A percentile compares a stretch with the other conserved stretches of the same genome.
Conservation (phyloP, 2,888 invertebrate genomes). For the Drosophila infuscata region DNA sequence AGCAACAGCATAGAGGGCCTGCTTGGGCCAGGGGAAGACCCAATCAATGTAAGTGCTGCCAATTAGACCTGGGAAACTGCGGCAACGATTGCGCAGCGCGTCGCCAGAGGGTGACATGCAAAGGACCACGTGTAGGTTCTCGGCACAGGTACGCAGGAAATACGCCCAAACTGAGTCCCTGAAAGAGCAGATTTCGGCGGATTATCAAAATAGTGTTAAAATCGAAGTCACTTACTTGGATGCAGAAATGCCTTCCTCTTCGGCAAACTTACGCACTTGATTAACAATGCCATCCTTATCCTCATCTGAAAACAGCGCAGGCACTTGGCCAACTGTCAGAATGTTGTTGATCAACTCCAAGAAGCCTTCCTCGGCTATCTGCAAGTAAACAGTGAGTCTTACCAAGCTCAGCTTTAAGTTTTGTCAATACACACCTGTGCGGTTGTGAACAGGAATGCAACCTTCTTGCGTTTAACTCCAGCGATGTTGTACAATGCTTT, state of each 20-base stretch:
- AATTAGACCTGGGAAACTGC: constrained; percentile 96
- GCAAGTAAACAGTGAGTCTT: neutral
- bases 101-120: constrained; percentile 96
- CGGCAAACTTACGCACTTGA: constrained; percentile 89
- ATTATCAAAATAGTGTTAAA: neutral
- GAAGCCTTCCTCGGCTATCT: constrained; percentile 92
- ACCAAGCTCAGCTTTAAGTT: neutral
- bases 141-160: constrained; percentile 91
- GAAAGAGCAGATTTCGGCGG: neutral
- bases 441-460: constrained; percentile 93
- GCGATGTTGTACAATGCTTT: constrained; percentile 91
- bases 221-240: constrained; percentile 87
- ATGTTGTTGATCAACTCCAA: constrained; percentile 96
- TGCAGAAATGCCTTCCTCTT: constrained; percentile 89
- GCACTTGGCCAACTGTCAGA: constrained; percentile 94
- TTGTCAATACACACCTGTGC: constrained; percentile 87
- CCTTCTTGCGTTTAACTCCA: constrained; percentile 92
- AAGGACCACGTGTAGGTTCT: constrained; percentile 95
- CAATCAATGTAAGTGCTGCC: constrained; percentile 97
- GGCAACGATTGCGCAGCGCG: constrained; percentile 91
- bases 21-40: constrained; percentile 97
- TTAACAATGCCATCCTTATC: constrained; percentile 93
- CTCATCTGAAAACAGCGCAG: constrained; percentile 94
- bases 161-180: constrained; percentile 95
- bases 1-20: constrained; percentile 95